Evolutionary conservation across 2,888 invertebrate species (phyloP).

Genomic region (Tigriopus californicus): DNA sequence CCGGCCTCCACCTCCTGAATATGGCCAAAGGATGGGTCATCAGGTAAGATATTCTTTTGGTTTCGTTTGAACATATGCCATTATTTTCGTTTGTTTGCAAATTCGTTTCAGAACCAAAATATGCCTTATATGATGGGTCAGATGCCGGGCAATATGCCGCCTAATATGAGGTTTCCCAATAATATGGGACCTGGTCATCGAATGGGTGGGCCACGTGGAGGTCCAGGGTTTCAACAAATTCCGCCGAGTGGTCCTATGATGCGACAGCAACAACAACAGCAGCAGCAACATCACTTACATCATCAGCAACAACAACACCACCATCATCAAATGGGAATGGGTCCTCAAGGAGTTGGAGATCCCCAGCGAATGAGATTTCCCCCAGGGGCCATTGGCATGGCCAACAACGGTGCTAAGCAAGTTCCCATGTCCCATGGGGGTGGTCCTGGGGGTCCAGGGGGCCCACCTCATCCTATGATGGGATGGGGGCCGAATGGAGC

Average conservation of each 20-base stretch:
- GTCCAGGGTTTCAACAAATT: constrained; percentile 1
- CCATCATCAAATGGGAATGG: neutral
- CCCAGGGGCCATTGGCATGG: neutral
- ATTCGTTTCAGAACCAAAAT: constrained; percentile 6
- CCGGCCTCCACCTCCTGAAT: constrained; percentile 8
- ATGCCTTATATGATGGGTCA: constrained; percentile 12
- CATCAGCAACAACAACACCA: neutral
- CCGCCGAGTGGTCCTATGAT: constrained; percentile 12
- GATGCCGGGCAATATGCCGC: neutral
- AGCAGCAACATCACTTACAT: neutral
- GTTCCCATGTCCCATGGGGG: constrained; percentile 6
- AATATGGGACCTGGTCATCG: neutral
- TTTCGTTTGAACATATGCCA: too few relatives aligned
- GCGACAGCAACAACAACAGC: neutral
- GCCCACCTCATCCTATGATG: neutral
- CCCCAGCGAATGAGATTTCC: constrained; percentile 8
- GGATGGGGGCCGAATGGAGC: constrained; percentile 1
- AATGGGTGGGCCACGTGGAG: neutral
- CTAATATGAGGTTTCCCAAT: neutral
- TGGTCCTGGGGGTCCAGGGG: neutral
- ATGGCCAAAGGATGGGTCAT: constrained; percentile 3
- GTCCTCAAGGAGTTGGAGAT: neutral
- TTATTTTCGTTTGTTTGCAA: neutral
- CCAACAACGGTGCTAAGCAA: neutral
- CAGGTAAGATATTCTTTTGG: too few relatives aligned